phyloP scores from a whole-genome alignment of 2,797 vertebrate genomes.

The Xyrichtys novacula region DNA sequence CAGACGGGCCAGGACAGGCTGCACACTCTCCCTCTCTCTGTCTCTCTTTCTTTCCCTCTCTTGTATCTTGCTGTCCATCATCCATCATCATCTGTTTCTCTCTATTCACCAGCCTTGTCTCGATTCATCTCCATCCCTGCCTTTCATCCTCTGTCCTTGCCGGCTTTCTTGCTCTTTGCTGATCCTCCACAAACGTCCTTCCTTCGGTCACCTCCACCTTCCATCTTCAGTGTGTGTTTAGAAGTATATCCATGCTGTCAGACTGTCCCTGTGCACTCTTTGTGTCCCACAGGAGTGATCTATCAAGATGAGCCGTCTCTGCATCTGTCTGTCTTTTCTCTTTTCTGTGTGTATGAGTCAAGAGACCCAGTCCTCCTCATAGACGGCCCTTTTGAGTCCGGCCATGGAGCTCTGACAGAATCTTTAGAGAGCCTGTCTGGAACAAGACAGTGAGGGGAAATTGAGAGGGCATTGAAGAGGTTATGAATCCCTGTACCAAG shows the following conservation, averaged over 20 bases:
- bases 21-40: constrained; percentile 7
- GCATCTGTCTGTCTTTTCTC: constrained; percentile 44
- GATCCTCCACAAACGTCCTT: constrained; percentile 41
- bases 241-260: constrained; percentile 60
- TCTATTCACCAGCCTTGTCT: constrained; percentile 72
- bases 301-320: constrained; percentile 52
- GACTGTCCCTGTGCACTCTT: constrained; percentile 49
- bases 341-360: constrained; percentile 36
- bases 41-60: constrained; percentile 13
- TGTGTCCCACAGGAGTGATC: constrained; percentile 57
- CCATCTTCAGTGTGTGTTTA: constrained; percentile 41
- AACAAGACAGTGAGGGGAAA: constrained; percentile 57
- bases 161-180: constrained; percentile 34
- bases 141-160: constrained; percentile 47
- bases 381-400: constrained; percentile 44
- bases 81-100: constrained; percentile 71
- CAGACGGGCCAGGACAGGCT: constrained; percentile 70
- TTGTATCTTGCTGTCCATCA: constrained; percentile 55
- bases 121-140: constrained; percentile 64
- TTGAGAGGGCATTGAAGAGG: constrained; percentile 69
- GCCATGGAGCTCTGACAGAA: constrained; percentile 61
- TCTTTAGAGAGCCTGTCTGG: constrained; percentile 65
- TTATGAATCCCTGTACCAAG: constrained; percentile 60
- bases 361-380: constrained; percentile 40
- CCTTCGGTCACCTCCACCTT: constrained; percentile 49